Conservation (phyloP, 2,797 vertebrate genomes). For the Ficedula albicollis region DNA sequence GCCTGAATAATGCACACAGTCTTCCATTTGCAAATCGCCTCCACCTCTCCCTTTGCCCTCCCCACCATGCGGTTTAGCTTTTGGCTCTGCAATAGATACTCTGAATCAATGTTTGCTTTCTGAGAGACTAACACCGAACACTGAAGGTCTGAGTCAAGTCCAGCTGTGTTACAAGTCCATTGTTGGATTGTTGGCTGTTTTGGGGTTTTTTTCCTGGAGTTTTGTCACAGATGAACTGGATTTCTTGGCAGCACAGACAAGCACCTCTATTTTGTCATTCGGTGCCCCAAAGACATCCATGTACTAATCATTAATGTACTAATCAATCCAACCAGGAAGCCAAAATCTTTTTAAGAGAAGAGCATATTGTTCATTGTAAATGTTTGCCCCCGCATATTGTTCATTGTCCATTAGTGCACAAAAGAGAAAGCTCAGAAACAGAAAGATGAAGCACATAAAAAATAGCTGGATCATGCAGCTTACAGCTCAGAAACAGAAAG, state of each 20-base stretch:
- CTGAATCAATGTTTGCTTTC: conserved; percentile 54
- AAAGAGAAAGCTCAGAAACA: background rate
- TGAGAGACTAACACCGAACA: conserved; percentile 35
- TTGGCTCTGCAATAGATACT: conserved; percentile 51
- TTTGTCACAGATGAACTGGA: background rate
- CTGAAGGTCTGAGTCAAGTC: background rate
- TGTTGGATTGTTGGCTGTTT: background rate
- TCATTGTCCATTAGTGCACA: background rate
- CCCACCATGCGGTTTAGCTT: conserved; percentile 48
- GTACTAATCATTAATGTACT: background rate
- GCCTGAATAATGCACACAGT: conserved; percentile 65
- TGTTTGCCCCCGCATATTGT: background rate
- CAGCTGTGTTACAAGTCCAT: background rate
- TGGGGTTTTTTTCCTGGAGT: background rate
- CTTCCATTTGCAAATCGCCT: conserved; percentile 34
- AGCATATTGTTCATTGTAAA: background rate
- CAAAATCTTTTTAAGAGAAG: background rate
- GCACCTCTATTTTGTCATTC: background rate
- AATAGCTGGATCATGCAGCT: background rate
- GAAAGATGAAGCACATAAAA: background rate
- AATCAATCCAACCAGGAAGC: background rate
- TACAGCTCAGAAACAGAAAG: background rate
- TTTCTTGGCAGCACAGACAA: background rate
- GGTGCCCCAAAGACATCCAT: background rate
- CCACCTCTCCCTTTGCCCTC: conserved; percentile 40